Conservation (phyloP, 2,797 vertebrate genomes). For the Acomys russatus region DNA sequence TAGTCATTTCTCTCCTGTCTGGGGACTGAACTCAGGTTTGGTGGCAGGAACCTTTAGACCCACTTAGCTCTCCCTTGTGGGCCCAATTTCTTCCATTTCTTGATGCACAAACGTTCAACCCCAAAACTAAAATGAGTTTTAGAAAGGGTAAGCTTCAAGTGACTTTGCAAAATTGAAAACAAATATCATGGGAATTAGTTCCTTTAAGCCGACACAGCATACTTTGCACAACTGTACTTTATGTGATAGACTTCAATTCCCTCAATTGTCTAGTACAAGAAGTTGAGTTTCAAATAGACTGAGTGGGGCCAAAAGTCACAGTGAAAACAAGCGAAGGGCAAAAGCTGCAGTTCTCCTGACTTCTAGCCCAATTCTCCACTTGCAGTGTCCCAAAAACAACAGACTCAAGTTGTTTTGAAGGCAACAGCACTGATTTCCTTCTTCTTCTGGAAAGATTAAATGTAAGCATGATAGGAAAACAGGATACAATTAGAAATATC, state of each 20-base stretch:
- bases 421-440: background rate
- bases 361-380: background rate
- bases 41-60: background rate
- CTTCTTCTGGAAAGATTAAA: slow-evolving; percentile 38
- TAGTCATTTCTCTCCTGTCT: background rate
- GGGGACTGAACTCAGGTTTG: background rate
- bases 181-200: background rate
- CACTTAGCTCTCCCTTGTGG: background rate
- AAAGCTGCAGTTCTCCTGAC: background rate
- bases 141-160: slow-evolving; percentile 27
- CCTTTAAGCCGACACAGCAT: background rate
- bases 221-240: background rate
- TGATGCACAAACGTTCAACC: background rate
- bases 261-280: slow-evolving; percentile 25
- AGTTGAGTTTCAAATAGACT: background rate
- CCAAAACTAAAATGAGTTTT: background rate
- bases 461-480: slow-evolving; percentile 44
- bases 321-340: background rate
- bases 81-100: background rate
- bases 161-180: background rate
- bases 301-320: background rate
- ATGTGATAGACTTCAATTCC: background rate
- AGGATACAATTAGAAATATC: background rate
- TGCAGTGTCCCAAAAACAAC: slow-evolving; percentile 17
- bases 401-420: slow-evolving; percentile 9